These are phyloP conservation scores for Erebia aethiops DNA, from an alignment of 2,888 invertebrate genomes.

Conservation along the genomic window DNA sequence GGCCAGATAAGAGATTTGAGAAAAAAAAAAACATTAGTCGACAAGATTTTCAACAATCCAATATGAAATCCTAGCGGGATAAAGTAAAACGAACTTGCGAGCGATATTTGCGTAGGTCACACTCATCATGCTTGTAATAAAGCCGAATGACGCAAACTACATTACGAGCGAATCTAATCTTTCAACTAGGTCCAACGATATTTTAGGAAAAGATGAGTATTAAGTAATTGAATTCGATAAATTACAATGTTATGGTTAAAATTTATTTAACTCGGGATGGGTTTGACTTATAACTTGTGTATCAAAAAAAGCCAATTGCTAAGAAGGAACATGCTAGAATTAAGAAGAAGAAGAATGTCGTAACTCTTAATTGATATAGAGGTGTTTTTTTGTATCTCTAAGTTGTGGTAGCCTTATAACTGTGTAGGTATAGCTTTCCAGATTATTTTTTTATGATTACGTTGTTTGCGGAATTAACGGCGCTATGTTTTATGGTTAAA, in stretches of 20 bases:
- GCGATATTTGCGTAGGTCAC: conserved; percentile 13
- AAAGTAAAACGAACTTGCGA: no score
- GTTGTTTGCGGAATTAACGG: no score
- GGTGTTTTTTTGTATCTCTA: no score
- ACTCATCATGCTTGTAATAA: conserved; percentile 8
- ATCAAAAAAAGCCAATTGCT: no score
- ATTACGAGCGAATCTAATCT: conserved; percentile 14
- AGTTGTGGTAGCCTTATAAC: no score
- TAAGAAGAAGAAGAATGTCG: no score
- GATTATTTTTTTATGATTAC: no score
- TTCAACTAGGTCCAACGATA: not conserved
- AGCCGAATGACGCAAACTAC: conserved; percentile 13
- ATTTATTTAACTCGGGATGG: not conserved
- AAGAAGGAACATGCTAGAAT: no score
- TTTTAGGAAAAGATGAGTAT: not conserved
- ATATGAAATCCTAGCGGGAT: not conserved
- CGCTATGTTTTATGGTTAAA: no score
- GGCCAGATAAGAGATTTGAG: no score
- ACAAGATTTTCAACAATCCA: not conserved
- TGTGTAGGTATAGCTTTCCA: no score
- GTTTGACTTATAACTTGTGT: not conserved
- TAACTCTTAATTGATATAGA: no score
- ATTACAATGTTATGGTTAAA: not conserved
- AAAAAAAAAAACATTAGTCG: not conserved
- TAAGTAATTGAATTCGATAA: not conserved